These are phyloP conservation scores for Triplophysa bombifrons DNA, from an alignment of 2,797 vertebrate genomes.

Conservation along the genomic window DNA sequence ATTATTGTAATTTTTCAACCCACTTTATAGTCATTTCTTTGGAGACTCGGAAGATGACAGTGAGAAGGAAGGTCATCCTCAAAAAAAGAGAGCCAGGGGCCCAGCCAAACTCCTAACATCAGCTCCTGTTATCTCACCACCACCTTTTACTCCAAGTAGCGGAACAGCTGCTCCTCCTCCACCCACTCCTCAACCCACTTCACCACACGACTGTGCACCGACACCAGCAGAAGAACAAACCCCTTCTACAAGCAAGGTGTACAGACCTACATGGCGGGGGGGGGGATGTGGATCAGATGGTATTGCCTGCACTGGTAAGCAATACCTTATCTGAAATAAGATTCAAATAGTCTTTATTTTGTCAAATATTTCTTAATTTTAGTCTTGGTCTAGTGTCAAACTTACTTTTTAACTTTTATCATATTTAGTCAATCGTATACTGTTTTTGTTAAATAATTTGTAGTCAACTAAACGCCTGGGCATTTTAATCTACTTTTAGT, in stretches of 20 bases:
- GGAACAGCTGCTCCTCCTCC: constrained; percentile 9
- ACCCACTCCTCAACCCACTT: neutral
- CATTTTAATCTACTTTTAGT: too few species aligned
- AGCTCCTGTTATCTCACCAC: constrained; percentile 10
- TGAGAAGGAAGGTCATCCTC: constrained; percentile 10
- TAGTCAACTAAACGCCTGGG: too few species aligned
- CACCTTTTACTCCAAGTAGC: neutral
- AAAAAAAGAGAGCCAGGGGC: constrained; percentile 21
- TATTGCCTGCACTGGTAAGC: constrained; percentile 20
- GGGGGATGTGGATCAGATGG: constrained; percentile 5
- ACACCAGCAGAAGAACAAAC: constrained; percentile 24
- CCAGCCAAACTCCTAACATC: neutral
- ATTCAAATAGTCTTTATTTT: constrained; percentile 1
- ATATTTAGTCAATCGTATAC: too few species aligned
- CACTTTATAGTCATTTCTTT: constrained; percentile 25
- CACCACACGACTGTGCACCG: neutral
- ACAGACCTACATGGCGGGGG: constrained; percentile 25
- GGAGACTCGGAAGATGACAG: constrained; percentile 4
- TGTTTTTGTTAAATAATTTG: too few species aligned
- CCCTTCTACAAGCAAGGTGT: constrained; percentile 8
- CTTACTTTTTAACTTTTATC: too few species aligned
- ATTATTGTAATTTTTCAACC: constrained; percentile 3
- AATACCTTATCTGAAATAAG: neutral
- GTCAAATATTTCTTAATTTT: neutral
- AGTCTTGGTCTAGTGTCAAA: neutral